Conservation (phyloP, 2,113 vertebrate genomes). For the Progne subis region DNA sequence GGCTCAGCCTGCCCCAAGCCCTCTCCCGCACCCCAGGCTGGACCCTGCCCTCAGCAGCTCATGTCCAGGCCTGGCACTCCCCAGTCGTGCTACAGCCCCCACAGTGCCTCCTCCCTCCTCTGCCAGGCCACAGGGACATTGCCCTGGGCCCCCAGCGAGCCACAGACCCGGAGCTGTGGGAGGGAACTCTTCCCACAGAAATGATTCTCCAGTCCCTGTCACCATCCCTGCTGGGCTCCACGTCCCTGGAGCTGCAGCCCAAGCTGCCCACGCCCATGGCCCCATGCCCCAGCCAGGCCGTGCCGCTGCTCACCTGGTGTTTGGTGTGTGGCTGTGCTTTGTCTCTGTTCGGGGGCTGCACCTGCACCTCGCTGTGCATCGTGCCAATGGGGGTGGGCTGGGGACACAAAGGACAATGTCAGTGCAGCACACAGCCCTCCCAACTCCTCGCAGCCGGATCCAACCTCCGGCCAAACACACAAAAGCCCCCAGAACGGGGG, state of each 20-base stretch:
- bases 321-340: slow-evolving; percentile 93
- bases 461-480: not conserved
- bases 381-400: slow-evolving; percentile 95
- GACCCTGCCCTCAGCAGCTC: not conserved
- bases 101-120: not conserved
- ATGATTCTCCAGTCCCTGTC: not conserved
- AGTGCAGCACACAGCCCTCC: not conserved
- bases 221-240: not conserved
- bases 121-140: not conserved
- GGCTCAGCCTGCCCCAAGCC: not conserved
- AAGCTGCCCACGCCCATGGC: accelerated
- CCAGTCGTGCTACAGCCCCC: not conserved
- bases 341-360: slow-evolving; percentile 87
- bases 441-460: accelerated
- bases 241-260: not conserved
- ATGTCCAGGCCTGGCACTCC: not conserved
- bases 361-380: slow-evolving; percentile 87
- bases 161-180: not conserved
- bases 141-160: accelerated
- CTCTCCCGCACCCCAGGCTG: not conserved
- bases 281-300: accelerated
- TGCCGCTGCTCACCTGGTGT: slow-evolving; percentile 84
- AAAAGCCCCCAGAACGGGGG: accelerated
- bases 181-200: not conserved
- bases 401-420: not conserved